Conservation (phyloP, 2,797 vertebrate genomes). For the Spondyliosoma cantharus region DNA sequence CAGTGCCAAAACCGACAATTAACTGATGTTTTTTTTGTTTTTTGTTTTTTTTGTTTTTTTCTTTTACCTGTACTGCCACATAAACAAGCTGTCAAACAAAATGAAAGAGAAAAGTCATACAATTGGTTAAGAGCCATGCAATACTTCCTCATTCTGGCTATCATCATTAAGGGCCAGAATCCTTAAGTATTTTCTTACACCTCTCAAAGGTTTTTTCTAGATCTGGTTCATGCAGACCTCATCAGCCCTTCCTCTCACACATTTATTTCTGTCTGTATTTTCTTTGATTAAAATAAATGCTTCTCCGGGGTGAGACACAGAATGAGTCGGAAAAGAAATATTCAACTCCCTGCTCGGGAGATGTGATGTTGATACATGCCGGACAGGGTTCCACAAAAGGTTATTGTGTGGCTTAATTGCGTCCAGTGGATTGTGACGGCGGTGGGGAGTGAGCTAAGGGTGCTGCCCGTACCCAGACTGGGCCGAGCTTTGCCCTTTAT, state of each 20-base stretch:
- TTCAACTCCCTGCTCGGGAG: constrained; percentile 39
- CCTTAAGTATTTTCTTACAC: constrained; percentile 56
- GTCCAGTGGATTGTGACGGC: constrained; percentile 73
- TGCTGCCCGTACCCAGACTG: constrained; percentile 33
- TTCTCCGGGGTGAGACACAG: constrained; percentile 17
- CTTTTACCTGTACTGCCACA: constrained; percentile 35
- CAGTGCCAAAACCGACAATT: constrained; percentile 65
- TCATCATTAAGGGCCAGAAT: constrained; percentile 36
- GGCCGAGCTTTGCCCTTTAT: constrained; percentile 55
- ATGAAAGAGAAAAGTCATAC: constrained; percentile 55
- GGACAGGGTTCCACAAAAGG: constrained; percentile 70
- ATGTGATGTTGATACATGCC: constrained; percentile 69
- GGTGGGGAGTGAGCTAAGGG: constrained; percentile 67
- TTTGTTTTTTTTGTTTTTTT: constrained; percentile 15
- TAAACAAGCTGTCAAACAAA: constrained; percentile 56
- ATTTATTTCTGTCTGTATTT: constrained; percentile 56
- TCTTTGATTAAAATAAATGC: constrained; percentile 65
- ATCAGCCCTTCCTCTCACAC: constrained; percentile 18
- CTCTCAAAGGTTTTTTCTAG: constrained; percentile 44
- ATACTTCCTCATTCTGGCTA: constrained; percentile 55
- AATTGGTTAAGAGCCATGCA: constrained; percentile 47
- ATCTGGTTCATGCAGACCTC: constrained; percentile 25
- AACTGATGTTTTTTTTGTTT: constrained; percentile 52
- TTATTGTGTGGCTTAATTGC: constrained; percentile 79
- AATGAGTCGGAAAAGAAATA: constrained; percentile 5